Evolutionary conservation across 2,888 invertebrate genomes (phyloP).

Genomic region (Oscheius sp.): DNA sequence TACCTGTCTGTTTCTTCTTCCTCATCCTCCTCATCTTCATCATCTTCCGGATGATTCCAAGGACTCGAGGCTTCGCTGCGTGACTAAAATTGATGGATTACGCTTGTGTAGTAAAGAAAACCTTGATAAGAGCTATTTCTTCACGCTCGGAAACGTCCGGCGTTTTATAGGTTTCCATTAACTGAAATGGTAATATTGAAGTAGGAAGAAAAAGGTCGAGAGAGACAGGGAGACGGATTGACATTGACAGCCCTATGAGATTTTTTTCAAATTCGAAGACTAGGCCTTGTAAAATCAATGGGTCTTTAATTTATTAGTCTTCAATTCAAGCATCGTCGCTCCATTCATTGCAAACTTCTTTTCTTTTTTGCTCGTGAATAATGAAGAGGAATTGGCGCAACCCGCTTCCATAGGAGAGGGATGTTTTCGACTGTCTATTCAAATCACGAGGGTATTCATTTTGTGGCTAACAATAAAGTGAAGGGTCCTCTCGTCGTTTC

Average conservation of each 20-base stretch:
- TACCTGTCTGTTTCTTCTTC: slow-evolving; percentile 2
- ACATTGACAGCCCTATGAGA: background rate
- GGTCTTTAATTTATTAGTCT: no score
- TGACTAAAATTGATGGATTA: slow-evolving; percentile 23
- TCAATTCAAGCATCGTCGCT: no score
- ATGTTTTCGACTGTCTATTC: no score
- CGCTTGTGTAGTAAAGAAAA: background rate
- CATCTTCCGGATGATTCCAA: slow-evolving; percentile 9
- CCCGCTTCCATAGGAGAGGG: no score
- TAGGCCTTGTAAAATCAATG: no score
- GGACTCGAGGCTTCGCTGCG: slow-evolving; percentile 32
- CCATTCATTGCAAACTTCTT: no score
- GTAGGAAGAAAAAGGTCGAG: background rate
- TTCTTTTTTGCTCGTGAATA: no score
- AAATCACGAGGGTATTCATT: background rate
- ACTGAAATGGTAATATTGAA: no score
- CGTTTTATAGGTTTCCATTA: background rate
- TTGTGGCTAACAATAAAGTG: background rate
- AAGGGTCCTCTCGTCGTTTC: background rate
- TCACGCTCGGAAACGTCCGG: background rate
- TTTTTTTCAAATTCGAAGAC: no score
- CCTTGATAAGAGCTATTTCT: slow-evolving; percentile 27
- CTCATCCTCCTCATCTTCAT: slow-evolving; percentile 10
- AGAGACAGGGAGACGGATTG: background rate
- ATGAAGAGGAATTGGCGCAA: no score